Conservation (phyloP, 2,888 invertebrate species). For the Perdita meconis region DNA sequence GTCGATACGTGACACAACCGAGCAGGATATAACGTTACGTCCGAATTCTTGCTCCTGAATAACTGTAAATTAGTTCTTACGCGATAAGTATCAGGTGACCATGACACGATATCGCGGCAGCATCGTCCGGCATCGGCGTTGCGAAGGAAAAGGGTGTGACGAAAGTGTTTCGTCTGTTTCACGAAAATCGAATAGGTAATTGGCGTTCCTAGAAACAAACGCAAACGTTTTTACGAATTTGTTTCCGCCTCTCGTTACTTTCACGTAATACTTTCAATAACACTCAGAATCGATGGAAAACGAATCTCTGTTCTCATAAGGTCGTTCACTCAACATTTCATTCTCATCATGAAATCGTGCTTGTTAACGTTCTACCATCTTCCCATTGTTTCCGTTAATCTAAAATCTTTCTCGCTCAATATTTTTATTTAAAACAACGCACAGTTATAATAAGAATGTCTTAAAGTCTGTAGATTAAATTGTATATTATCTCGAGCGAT, state of each 20-base stretch:
- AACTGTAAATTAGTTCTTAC: slow-evolving; percentile 64
- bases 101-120: slow-evolving; percentile 20
- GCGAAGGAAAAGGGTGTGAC: slow-evolving; percentile 8
- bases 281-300: slow-evolving; percentile 59
- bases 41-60: slow-evolving; percentile 65
- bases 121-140: slow-evolving; percentile 8
- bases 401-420: background rate
- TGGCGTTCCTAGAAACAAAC: background rate
- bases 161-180: slow-evolving; percentile 1
- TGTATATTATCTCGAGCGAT: slow-evolving; percentile 4
- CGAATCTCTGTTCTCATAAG: slow-evolving; percentile 62
- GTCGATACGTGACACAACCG: slow-evolving; percentile 20
- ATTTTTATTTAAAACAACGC: too few species aligned
- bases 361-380: background rate
- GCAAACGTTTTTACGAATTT: slow-evolving; percentile 5
- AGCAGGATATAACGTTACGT: slow-evolving; percentile 64
- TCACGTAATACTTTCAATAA: slow-evolving; percentile 28
- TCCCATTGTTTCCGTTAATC: background rate
- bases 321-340: slow-evolving; percentile 47
- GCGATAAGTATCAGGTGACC: slow-evolving; percentile 43
- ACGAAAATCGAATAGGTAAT: background rate
- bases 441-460: too few species aligned
- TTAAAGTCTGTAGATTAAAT: background rate
- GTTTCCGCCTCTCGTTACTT: slow-evolving; percentile 33
- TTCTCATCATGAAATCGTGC: background rate